These are phyloP conservation scores for Euplagia quadripunctaria DNA, from an alignment of 2,888 invertebrate genomes.

Conservation along the genomic window DNA sequence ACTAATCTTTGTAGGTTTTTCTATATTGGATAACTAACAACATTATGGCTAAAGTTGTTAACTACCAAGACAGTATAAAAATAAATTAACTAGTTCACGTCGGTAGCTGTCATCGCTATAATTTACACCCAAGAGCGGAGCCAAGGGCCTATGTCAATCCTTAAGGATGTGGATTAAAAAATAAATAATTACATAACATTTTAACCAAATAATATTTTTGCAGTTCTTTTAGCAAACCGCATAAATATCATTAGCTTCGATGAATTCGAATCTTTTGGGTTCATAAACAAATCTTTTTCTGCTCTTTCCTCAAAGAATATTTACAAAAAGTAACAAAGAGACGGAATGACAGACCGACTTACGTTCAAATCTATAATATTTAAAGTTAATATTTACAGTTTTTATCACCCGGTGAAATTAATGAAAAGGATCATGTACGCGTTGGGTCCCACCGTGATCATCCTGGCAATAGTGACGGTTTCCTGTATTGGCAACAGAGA, in stretches of 20 bases:
- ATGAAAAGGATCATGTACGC: slow-evolving; percentile 74
- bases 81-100: too few relatives aligned
- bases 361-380: neutral
- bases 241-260: neutral
- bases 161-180: neutral
- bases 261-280: neutral
- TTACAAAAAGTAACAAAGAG: too few relatives aligned
- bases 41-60: too few relatives aligned
- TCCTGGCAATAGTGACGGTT: slow-evolving; percentile 57
- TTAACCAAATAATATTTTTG: neutral
- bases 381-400: slow-evolving; percentile 59
- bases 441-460: slow-evolving; percentile 61
- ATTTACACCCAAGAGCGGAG: too few relatives aligned
- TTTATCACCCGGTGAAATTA: slow-evolving; percentile 74
- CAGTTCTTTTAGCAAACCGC: neutral
- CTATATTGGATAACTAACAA: too few relatives aligned
- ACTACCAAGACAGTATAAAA: too few relatives aligned
- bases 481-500: slow-evolving; percentile 56
- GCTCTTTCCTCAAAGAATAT: too few relatives aligned
- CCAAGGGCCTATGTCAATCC: neutral
- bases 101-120: too few relatives aligned
- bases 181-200: neutral
- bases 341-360: too few relatives aligned
- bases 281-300: neutral
- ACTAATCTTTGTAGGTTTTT: too few relatives aligned